Conservation (phyloP, 2,113 vertebrate genomes). For the Petrocephalus microphthalmus region DNA sequence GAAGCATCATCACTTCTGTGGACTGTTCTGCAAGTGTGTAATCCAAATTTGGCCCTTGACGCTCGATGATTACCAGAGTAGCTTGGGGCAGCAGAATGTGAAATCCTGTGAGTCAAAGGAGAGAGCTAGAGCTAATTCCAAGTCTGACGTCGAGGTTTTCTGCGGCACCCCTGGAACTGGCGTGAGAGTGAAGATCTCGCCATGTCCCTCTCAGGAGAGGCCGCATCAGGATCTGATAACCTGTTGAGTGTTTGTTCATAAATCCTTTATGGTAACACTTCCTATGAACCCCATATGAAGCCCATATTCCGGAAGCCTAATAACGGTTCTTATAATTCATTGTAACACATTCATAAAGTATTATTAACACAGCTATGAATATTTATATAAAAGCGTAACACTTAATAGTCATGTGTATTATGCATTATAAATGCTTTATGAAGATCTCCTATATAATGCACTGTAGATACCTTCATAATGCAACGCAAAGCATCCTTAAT, state of each 20-base stretch:
- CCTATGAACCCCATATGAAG: no score
- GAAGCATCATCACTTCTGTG: background rate
- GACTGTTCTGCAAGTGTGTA: background rate
- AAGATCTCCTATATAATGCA: background rate
- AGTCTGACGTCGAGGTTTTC: background rate
- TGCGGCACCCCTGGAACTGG: background rate
- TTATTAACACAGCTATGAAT: no score
- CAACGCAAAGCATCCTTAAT: background rate
- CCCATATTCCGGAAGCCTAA: no score
- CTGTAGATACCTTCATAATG: background rate
- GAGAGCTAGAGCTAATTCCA: conserved; percentile 1
- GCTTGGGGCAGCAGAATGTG: conserved; percentile 9
- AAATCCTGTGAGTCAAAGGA: conserved; percentile 1
- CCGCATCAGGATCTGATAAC: background rate
- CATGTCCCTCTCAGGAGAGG: background rate
- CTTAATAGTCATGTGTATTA: no score
- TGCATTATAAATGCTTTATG: no score
- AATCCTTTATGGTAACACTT: background rate
- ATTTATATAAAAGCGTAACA: no score
- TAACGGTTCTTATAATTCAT: no score
- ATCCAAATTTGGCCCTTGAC: conserved; percentile 2
- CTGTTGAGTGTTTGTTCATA: background rate
- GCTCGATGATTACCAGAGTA: background rate
- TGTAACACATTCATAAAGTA: no score
- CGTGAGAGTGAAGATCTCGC: background rate